A percentile compares a stretch with the other conserved stretches of the same genome.
These are phyloP conservation scores for Alcedo atthis DNA, from an alignment of 2,797 vertebrate species.

Conservation along the genomic window DNA sequence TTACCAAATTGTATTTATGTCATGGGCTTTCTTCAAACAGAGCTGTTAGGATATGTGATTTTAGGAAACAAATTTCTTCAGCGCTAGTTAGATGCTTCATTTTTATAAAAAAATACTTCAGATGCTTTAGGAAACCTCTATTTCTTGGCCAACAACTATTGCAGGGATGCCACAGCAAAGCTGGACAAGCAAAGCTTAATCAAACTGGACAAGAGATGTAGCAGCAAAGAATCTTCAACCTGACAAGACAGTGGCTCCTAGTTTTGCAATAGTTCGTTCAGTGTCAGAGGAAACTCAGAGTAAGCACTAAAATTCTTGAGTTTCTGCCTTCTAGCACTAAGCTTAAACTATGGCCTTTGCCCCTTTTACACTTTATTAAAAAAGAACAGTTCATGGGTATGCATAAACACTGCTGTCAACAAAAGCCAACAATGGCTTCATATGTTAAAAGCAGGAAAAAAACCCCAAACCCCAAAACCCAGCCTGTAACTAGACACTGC, in stretches of 20 bases:
- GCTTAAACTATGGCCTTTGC: background rate
- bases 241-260: background rate
- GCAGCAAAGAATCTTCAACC: background rate
- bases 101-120: background rate
- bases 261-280: background rate
- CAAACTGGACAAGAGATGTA: background rate
- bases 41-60: background rate
- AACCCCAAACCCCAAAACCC: rapidly evolving
- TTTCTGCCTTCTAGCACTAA: background rate
- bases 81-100: background rate
- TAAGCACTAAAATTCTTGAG: background rate
- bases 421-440: background rate
- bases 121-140: background rate
- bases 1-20: background rate
- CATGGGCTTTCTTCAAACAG: background rate
- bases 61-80: background rate
- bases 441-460: background rate
- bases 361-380: background rate
- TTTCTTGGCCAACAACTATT: background rate
- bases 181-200: background rate
- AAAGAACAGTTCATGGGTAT: background rate
- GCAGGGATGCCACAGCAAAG: background rate
- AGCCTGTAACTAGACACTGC: background rate
- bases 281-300: background rate
- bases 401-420: background rate